Conservation (phyloP, 2,888 invertebrate genomes). For the Lobophora halterata region DNA sequence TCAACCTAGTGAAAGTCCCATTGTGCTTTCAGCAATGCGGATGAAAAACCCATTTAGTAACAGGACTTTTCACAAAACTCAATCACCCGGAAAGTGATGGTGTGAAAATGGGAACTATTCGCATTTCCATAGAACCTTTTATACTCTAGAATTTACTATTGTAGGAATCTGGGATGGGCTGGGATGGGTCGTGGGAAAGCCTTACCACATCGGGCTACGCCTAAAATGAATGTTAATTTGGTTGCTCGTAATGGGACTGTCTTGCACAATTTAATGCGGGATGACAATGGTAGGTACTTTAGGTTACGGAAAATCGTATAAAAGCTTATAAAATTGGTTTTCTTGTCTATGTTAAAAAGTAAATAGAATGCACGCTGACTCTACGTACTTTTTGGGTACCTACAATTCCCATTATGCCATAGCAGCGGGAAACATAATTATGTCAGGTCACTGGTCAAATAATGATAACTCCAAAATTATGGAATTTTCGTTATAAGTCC, state of each 20-base stretch:
- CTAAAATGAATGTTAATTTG: conserved; percentile 28
- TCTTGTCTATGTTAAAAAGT: conserved; percentile 5
- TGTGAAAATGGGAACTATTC: conserved; percentile 57
- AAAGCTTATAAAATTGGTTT: too few relatives aligned
- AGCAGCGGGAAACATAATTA: too few relatives aligned
- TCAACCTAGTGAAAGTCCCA: conserved; percentile 52
- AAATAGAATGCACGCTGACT: too few relatives aligned
- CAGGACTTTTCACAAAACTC: conserved; percentile 55
- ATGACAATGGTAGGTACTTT: conserved; percentile 6
- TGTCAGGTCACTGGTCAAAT: too few relatives aligned
- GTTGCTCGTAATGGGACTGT: conserved; percentile 13
- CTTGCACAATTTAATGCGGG: conserved; percentile 17
- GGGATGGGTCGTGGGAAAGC: conserved; percentile 66
- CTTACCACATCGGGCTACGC: conserved; percentile 25
- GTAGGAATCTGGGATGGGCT: conserved; percentile 58
- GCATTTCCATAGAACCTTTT: conserved; percentile 37
- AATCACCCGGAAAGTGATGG: conserved; percentile 59
- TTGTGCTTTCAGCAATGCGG: conserved; percentile 46
- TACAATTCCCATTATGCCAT: too few relatives aligned
- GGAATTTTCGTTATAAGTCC: too few relatives aligned
- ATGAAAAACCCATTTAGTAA: conserved; percentile 46
- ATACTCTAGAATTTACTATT: conserved; percentile 19
- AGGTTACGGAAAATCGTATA: too few relatives aligned
- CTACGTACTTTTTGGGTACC: too few relatives aligned
- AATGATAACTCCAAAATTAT: too few relatives aligned